Evolutionary conservation across 2,888 invertebrate species (phyloP), one percentile per base, ranked within the genome.

Genomic region (Tromatobia lineatoria): DNA sequence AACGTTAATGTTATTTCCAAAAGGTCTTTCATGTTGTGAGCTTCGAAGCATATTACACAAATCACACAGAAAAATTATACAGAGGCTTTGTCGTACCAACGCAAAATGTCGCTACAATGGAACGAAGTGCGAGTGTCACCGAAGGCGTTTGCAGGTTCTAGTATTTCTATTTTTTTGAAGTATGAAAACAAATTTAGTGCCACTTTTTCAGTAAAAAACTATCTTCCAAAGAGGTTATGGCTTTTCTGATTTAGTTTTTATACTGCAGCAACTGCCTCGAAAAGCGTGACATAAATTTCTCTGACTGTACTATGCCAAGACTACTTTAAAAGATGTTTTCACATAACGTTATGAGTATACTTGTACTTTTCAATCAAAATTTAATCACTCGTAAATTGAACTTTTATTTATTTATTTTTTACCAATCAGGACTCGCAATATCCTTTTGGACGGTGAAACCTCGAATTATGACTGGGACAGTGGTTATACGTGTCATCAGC

Each of bases 381-480:
- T 64, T 20, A 38, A 18, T 42, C 34, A 20, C 10, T 61, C 34
- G 61, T 61, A n/a, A n/a, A n/a, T n/a, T n/a, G n/a, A n/a, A n/a
- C n/a, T n/a, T n/a, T n/a, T n/a, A n/a, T n/a, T n/a, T n/a, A n/a
- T n/a, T n/a, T n/a, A n/a, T n/a, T n/a, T n/a, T n/a, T n/a, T n/a
- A n/a, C 4, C 3, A 34, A 29, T 34, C 29, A 97, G 99, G 13
- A 97, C 97, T 66, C 96, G 99, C 87, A 99, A 99, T 95, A 98
- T 99, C 0, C 95, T 99, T 13, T 95, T 99, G 82, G 99, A 99
- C 95, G 99, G 99, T 15, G 98, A 99, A 94, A 98, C 96, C 76
- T 96, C 96, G 90, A 97, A 98, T 94, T 99, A 99, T 94, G 99
- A 99, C 95, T 99, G 99, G 99, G 99, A 99, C 94, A 98, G 97